Base-by-base conservation (phyloP, 2,113 vertebrate species). In the Toxotes chatareus region DNA sequence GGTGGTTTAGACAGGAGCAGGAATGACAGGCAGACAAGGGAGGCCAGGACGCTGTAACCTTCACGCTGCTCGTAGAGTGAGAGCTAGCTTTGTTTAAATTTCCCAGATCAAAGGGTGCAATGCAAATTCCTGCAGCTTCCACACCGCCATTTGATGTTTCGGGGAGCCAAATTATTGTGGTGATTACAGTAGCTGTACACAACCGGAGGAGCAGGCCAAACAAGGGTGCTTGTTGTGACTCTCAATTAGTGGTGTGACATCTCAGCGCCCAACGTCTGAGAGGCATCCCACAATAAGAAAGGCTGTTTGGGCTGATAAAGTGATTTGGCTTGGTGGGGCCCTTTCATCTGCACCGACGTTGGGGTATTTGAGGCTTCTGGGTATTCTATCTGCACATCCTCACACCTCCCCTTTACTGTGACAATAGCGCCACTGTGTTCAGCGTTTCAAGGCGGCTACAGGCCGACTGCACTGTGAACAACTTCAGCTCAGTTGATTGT, bases 131-230 rank as follows among this genome's bases (percentile, higher is more conserved):
- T 83, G 78, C 83, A 91, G 89, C 91, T 86, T 92, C 91, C 79
- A 82, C 79, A 56, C 81, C 73, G 69, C 84, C 88, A 94, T 93
- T 94, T 93, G 93, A 94, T 94, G 94, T 95, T 94, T 88, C 61
- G 31, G 65, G 59, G 66, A 90, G 86, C 83, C 85, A 91, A 93
- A 93, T 94, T 90, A 88, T 91, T 80, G 86, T 73, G 83, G 93
- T 89, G 91, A 93, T 93, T 93, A 93, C 86, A 82, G 88, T 85
- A 79, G 91, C 91, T 59, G 87, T 87, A 86, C 88, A 90, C 86
- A 86, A 90, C 78, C 36, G 49, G 83, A 75, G 83, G 38, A 89
- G 76, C 78, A 40, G 88, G 86, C 85, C 89, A 90, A 87, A 89
- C 89, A 85, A 88, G 83, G 70, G 78, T 66, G 83, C 86, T 89